phyloP scores from a whole-genome alignment of 2,113 vertebrate species.

The Eurypyga helias region DNA sequence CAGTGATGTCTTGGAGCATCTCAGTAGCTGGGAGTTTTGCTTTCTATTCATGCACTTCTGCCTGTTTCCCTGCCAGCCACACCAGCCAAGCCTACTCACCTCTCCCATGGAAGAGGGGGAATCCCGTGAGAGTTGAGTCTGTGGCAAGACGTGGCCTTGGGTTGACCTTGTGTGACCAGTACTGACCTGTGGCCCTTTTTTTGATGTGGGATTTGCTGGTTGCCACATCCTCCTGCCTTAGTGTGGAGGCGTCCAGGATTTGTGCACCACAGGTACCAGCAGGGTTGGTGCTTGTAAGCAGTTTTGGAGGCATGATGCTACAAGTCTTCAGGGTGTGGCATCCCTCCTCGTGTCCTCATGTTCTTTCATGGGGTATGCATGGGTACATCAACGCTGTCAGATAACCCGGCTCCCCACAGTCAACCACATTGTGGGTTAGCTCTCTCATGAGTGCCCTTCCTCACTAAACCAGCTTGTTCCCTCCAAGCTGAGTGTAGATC shows the following conservation, averaged over 20 bases:
- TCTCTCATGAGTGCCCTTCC: not conserved
- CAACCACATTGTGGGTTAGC: not conserved
- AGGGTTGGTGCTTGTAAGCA: not conserved
- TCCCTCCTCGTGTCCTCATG: not conserved
- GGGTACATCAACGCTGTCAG: not conserved
- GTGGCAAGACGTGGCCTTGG: not conserved
- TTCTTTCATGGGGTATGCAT: not conserved
- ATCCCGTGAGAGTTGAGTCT: not conserved
- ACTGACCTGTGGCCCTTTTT: not conserved
- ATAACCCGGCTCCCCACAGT: not conserved
- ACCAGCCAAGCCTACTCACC: not conserved
- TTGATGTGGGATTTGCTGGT: rapidly evolving
- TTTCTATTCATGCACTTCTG: not conserved
- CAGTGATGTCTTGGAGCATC: not conserved
- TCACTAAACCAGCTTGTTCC: not conserved
- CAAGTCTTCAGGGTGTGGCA: not conserved
- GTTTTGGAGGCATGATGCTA: not conserved
- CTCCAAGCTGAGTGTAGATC: not conserved
- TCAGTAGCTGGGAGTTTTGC: not conserved
- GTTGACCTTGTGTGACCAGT: not conserved
- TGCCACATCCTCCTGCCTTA: not conserved
- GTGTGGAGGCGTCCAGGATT: not conserved
- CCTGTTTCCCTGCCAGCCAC: not conserved
- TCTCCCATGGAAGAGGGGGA: not conserved
- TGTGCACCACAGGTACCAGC: not conserved